phyloP scores from a whole-genome alignment of 2,797 vertebrate genomes.

The Pseudotriccus pelzelni region DNA sequence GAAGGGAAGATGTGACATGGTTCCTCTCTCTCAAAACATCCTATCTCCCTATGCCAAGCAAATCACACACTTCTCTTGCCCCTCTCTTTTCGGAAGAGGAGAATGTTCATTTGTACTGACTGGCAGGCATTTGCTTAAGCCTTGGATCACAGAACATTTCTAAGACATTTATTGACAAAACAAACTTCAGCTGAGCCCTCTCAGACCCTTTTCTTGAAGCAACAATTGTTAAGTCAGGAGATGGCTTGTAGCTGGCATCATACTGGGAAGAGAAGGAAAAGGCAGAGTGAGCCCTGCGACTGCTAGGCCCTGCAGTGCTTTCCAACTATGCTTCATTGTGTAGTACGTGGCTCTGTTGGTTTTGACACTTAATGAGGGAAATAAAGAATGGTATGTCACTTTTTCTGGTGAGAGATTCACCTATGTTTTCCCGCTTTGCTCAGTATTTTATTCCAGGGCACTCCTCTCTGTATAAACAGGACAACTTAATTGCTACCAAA shows the following conservation, averaged over 20 bases:
- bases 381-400: not conserved
- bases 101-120: not conserved
- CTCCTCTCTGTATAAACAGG: not conserved
- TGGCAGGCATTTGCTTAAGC: not conserved
- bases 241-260: not conserved
- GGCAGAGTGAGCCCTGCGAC: not conserved
- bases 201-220: not conserved
- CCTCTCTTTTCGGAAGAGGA: not conserved
- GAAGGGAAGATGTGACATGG: not conserved
- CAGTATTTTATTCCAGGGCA: not conserved
- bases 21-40: not conserved
- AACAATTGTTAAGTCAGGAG: not conserved
- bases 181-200: not conserved
- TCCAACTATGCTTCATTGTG: rapidly evolving
- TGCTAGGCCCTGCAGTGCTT: not conserved
- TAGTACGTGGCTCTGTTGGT: not conserved
- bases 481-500: not conserved
- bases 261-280: not conserved
- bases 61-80: not conserved
- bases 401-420: not conserved
- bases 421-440: not conserved
- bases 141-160: not conserved
- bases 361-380: not conserved
- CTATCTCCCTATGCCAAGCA: not conserved
- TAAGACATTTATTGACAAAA: not conserved